Evolutionary conservation across 2,888 invertebrate species (phyloP).

Genomic region (Ptilodon capucinus): DNA sequence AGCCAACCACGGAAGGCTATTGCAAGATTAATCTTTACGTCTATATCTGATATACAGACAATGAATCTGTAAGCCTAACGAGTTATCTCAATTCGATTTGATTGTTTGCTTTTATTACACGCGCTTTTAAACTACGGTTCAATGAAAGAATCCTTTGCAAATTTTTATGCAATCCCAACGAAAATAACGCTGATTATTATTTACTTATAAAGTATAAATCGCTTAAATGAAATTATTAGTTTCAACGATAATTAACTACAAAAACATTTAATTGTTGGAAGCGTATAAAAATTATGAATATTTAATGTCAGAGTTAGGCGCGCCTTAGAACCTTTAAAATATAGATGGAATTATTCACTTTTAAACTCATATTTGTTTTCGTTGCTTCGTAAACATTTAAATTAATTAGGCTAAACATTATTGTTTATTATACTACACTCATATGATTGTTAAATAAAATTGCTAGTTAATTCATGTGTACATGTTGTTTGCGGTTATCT

Average conservation of each 20-base stretch:
- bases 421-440: no score
- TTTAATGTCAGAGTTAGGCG: neutral
- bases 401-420: neutral
- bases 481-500: no score
- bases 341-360: neutral
- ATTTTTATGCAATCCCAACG: no score
- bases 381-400: neutral
- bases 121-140: neutral
- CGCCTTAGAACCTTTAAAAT: neutral
- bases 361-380: neutral
- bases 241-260: no score
- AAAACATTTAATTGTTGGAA: no score
- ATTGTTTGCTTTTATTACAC: neutral
- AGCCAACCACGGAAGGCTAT: constrained; percentile 20
- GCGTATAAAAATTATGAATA: neutral
- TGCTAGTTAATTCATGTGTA: no score
- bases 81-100: neutral
- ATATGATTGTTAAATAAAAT: no score
- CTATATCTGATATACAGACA: constrained; percentile 8
- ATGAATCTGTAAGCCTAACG: neutral
- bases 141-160: no score
- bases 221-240: no score
- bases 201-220: no score
- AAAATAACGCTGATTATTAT: no score
- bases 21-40: constrained; percentile 25